Percentiles rank a stretch among this genome's conserved stretches.
Evolutionary conservation across 2,113 vertebrate genomes (phyloP).

Genomic region (Crotalus tigris): DNA sequence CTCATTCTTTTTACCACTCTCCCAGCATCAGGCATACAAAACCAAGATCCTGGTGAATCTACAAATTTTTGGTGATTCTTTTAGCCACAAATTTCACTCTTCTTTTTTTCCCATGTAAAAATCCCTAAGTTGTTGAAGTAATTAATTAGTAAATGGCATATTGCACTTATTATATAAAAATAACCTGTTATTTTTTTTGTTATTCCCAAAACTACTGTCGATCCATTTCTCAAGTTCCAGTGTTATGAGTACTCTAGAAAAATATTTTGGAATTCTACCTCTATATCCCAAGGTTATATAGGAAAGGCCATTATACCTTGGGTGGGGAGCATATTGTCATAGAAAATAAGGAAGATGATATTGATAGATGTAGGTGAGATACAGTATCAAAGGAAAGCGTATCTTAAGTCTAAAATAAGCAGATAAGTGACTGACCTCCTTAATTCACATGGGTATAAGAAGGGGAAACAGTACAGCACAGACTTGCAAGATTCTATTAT

Average conservation of each 20-base stretch:
- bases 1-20: background rate
- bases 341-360: background rate
- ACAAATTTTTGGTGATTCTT: background rate
- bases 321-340: background rate
- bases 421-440: background rate
- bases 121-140: background rate
- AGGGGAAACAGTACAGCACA: background rate
- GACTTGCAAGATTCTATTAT: background rate
- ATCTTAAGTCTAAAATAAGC: background rate
- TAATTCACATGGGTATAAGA: background rate
- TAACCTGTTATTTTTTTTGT: background rate
- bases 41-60: background rate
- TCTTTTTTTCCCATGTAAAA: background rate
- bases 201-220: background rate
- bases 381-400: background rate
- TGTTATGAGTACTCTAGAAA: background rate
- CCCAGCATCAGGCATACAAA: background rate
- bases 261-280: background rate
- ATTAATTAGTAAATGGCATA: background rate
- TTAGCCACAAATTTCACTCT: background rate
- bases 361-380: background rate
- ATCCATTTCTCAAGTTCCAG: background rate
- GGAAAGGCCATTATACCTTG: background rate
- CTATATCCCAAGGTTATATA: background rate
- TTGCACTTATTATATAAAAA: background rate